Evolutionary conservation across 1,140 invertebrate genomes (phyloP).

Genomic region (Lethrus apterus): DNA sequence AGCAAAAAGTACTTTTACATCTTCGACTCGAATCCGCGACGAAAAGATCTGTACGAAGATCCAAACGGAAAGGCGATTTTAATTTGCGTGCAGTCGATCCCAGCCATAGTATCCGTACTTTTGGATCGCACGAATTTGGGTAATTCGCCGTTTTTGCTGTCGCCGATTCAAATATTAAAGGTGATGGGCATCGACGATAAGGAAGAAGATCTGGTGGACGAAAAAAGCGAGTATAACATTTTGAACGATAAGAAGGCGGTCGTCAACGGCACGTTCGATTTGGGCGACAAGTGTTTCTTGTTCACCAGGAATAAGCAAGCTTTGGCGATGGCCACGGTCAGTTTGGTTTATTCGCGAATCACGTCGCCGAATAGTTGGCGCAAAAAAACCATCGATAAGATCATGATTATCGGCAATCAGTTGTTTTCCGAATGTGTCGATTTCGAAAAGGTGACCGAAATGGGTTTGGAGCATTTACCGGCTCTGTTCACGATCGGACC

Average conservation of each 20-base stretch:
- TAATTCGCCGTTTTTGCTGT: constrained; percentile 46
- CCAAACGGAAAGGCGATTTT: constrained; percentile 41
- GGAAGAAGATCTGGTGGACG: constrained; percentile 40
- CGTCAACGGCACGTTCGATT: constrained; percentile 47
- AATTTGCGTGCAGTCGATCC: constrained; percentile 44
- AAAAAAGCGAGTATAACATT: constrained; percentile 45
- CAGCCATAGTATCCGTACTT: constrained; percentile 43
- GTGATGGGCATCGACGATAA: constrained; percentile 41
- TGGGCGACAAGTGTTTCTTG: constrained; percentile 47
- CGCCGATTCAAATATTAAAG: constrained; percentile 42
- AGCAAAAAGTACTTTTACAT: constrained; percentile 47
- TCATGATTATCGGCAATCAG: constrained; percentile 46
- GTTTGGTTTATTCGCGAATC: constrained; percentile 49
- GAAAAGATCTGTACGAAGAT: constrained; percentile 33
- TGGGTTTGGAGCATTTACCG: constrained; percentile 46
- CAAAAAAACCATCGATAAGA: constrained; percentile 47
- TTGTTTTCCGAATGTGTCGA: constrained; percentile 42
- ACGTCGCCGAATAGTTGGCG: constrained; percentile 49
- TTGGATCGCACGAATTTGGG: constrained; percentile 43
- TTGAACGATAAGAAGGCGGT: constrained; percentile 47
- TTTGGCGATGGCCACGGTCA: constrained; percentile 43
- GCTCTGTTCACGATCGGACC: constrained; percentile 47
- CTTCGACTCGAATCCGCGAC: constrained; percentile 46
- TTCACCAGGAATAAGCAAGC: constrained; percentile 47
- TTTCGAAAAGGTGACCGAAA: constrained; percentile 39